Conservation (phyloP, 2,888 invertebrate genomes). For the Sycophila texana region DNA sequence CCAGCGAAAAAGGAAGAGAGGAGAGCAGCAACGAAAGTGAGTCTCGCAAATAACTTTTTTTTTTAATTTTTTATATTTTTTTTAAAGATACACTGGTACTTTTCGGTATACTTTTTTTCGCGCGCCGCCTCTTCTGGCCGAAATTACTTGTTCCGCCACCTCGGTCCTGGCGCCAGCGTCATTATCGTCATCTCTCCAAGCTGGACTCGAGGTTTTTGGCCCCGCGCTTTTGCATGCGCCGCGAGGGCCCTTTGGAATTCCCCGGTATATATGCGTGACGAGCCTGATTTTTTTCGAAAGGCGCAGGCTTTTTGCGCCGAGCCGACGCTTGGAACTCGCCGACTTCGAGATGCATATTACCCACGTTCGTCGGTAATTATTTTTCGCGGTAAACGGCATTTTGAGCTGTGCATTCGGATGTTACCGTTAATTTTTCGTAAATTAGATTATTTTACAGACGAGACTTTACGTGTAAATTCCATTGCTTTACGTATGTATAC, state of each 20-base stretch:
- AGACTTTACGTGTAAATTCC: too few relatives aligned
- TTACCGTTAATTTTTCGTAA: too few relatives aligned
- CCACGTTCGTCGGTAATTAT: too few relatives aligned
- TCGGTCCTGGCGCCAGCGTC: conserved; percentile 39
- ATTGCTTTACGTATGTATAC: too few relatives aligned
- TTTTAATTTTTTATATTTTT: conserved; percentile 2
- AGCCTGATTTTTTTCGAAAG: neutral
- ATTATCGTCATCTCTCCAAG: neutral
- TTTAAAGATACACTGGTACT: neutral
- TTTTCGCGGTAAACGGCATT: too few relatives aligned
- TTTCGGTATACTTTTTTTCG: conserved; percentile 5
- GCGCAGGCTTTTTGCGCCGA: neutral
- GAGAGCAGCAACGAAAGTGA: conserved; percentile 16
- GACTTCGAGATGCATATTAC: neutral
- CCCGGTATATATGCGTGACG: too few relatives aligned
- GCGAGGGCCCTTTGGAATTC: too few relatives aligned
- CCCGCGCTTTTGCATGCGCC: neutral
- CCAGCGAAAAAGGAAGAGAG: neutral
- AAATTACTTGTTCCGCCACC: conserved; percentile 37
- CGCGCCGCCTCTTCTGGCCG: neutral
- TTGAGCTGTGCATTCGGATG: too few relatives aligned
- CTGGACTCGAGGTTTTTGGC: conserved; percentile 9
- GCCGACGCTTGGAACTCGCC: neutral
- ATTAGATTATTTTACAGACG: too few relatives aligned
- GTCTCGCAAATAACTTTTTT: conserved; percentile 20